A percentile compares a stretch with the other conserved stretches of the same genome.
Evolutionary conservation across 92 coral and sea anemone species (phyloP).

Genomic region (Ricordea florida): DNA sequence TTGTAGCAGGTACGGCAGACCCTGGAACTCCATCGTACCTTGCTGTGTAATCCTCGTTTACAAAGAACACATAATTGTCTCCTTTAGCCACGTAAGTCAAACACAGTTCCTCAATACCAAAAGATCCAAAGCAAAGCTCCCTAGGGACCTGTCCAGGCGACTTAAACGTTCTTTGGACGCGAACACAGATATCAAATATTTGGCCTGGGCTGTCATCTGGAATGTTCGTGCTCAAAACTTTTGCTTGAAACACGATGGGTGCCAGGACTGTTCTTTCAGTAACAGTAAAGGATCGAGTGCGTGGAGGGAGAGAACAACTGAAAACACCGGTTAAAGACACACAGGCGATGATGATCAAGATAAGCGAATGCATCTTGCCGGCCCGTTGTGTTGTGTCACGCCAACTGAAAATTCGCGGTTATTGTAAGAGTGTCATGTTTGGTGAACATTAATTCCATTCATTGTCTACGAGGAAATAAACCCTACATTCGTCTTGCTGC

Average conservation of each 20-base stretch:
- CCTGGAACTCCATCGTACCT: conserved; percentile 72
- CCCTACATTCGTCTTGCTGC: too few species aligned
- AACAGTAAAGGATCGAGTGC: conserved; percentile 33
- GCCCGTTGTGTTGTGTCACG: conserved; percentile 16
- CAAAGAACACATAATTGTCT: conserved; percentile 66
- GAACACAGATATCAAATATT: conserved; percentile 65
- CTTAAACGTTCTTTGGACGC: conserved; percentile 63
- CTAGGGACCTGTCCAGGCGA: conserved; percentile 44
- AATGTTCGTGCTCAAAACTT: conserved; percentile 68
- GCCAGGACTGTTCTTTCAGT: conserved; percentile 81
- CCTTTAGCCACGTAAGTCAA: conserved; percentile 59
- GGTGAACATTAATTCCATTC: conserved; percentile 15
- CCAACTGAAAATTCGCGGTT: conserved; percentile 1
- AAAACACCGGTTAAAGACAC: neutral
- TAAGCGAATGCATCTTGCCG: conserved; percentile 24
- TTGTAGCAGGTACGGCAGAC: conserved; percentile 41
- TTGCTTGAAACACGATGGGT: conserved; percentile 80
- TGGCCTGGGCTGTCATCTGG: neutral
- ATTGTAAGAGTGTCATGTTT: neutral
- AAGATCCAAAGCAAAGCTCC: conserved; percentile 70
- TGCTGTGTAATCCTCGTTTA: conserved; percentile 73
- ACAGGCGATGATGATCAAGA: neutral
- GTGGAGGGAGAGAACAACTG: neutral
- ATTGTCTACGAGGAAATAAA: too few species aligned
- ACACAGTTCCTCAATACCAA: conserved; percentile 81